Percentiles rank a stretch among this genome's conserved stretches.
phyloP scores from a whole-genome alignment of 2,113 vertebrate genomes.

The Acanthochromis polyacanthus region DNA sequence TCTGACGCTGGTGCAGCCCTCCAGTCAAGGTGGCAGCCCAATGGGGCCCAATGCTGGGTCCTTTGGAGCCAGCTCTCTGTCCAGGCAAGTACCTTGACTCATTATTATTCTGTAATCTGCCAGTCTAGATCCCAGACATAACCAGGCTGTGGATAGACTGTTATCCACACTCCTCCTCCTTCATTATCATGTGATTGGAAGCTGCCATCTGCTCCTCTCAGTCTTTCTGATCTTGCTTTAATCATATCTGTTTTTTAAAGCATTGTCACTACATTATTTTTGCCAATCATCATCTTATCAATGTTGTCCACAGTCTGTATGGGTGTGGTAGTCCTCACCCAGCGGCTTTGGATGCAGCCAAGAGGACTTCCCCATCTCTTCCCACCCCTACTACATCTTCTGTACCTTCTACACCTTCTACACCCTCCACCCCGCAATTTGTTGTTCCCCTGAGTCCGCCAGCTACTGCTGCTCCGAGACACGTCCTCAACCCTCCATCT shows the following conservation, averaged over 20 bases:
- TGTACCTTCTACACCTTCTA: constrained; percentile 61
- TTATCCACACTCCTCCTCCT: neutral
- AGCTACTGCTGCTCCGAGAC: constrained; percentile 61
- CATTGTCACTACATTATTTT: constrained; percentile 28
- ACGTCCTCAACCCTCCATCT: constrained; percentile 76
- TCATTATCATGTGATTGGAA: constrained; percentile 5
- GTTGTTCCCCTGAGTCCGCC: constrained; percentile 75
- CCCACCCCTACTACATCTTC: constrained; percentile 69
- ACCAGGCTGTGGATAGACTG: neutral
- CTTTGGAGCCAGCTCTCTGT: constrained; percentile 93
- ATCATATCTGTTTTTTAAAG: constrained; percentile 6
- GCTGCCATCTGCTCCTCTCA: neutral
- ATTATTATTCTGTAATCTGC: neutral
- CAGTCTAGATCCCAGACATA: neutral
- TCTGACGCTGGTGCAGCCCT: constrained; percentile 88
- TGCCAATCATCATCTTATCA: constrained; percentile 67
- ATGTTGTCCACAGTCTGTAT: constrained; percentile 93
- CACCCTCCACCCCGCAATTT: constrained; percentile 68
- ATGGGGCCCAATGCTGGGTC: constrained; percentile 91
- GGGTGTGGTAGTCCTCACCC: constrained; percentile 91
- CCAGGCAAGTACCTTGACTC: constrained; percentile 89
- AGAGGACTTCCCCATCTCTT: constrained; percentile 76
- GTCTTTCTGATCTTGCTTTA: constrained; percentile 32
- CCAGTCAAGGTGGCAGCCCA: constrained; percentile 91
- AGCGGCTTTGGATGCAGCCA: constrained; percentile 78